Evolutionary conservation across 2,797 vertebrate genomes (phyloP).

Genomic region (Hozukius guyotensis): DNA sequence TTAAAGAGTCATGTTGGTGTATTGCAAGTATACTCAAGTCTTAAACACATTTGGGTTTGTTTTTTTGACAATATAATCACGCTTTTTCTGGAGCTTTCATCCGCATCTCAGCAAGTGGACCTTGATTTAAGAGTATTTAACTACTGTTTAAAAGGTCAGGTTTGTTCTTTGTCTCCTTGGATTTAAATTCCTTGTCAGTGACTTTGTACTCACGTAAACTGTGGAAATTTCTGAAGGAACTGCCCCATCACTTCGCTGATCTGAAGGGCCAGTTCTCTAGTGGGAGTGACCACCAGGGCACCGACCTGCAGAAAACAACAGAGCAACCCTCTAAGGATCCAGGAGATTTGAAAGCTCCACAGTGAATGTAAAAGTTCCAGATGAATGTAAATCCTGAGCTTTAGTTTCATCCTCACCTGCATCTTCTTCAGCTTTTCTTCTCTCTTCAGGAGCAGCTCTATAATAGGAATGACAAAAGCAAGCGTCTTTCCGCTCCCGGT

Average conservation of each 20-base stretch:
- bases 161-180: neutral
- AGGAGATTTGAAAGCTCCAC: neutral
- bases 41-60: neutral
- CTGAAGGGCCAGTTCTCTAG: slow-evolving; percentile 92
- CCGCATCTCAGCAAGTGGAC: neutral
- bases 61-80: neutral
- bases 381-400: neutral
- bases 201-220: slow-evolving; percentile 86
- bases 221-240: slow-evolving; percentile 89
- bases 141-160: neutral
- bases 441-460: slow-evolving; percentile 92
- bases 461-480: slow-evolving; percentile 93
- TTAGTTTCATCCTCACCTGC: slow-evolving; percentile 82
- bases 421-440: slow-evolving; percentile 93
- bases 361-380: neutral
- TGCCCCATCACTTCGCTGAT: slow-evolving; percentile 91
- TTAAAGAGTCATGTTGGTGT: neutral
- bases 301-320: slow-evolving; percentile 85
- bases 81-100: neutral
- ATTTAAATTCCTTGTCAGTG: neutral
- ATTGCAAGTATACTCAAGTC: neutral
- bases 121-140: neutral
- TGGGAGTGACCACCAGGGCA: slow-evolving; percentile 94
- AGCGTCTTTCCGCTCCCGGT: slow-evolving; percentile 98
- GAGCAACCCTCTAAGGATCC: neutral